Evolutionary conservation across 2,113 vertebrate species (phyloP).

Genomic region (Phasianus colchicus): DNA sequence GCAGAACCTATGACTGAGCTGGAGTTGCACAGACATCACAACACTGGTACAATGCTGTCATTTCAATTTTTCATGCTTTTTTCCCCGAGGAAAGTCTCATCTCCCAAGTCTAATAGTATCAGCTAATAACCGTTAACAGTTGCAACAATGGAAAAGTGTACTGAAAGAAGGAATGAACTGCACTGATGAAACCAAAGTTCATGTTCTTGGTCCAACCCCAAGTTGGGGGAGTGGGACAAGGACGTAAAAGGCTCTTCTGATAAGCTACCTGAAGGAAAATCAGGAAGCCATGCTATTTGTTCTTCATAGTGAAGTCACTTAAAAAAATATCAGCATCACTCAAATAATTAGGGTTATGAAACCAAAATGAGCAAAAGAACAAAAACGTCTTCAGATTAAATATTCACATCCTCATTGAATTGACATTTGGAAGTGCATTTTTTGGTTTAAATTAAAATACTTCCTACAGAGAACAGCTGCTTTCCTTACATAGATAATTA

Average conservation of each 20-base stretch:
- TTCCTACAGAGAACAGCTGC: neutral
- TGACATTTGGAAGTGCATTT: neutral
- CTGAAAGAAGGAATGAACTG: neutral
- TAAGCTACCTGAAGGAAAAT: neutral
- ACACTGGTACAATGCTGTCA: neutral
- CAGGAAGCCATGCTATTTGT: neutral
- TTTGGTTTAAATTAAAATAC: neutral
- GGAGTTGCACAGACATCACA: neutral
- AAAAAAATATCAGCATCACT: neutral
- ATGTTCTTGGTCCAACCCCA: neutral
- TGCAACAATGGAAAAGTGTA: neutral
- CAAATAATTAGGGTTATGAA: neutral
- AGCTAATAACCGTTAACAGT: constrained; percentile 1
- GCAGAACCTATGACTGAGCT: neutral
- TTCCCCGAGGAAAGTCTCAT: constrained; percentile 26
- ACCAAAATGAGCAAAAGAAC: neutral
- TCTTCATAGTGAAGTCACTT: neutral
- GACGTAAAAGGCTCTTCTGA: neutral
- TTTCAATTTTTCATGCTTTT: constrained; percentile 41
- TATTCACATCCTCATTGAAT: neutral
- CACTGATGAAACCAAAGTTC: neutral
- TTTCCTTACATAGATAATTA: neutral
- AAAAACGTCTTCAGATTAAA: neutral
- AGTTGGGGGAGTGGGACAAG: neutral
- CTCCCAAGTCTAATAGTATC: neutral